Evolutionary conservation across 1,140 invertebrate species (phyloP).

Genomic region (Drosophila kurseongensis): DNA sequence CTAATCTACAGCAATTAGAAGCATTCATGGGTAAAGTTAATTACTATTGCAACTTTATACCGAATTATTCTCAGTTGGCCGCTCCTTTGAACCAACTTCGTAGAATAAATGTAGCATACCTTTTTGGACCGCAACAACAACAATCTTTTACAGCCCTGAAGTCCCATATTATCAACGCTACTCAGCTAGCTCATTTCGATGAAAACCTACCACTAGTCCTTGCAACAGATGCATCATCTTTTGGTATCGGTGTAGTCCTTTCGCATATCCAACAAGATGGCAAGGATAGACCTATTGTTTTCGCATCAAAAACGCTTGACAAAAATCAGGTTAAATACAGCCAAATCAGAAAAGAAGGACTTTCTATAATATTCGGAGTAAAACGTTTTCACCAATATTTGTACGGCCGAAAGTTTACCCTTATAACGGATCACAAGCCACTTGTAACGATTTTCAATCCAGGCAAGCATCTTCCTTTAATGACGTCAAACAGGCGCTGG

Average conservation of each 20-base stretch:
- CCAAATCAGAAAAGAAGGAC: not conserved
- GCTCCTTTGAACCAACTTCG: not conserved
- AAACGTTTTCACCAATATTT: conserved; percentile 18
- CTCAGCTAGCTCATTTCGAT: no score
- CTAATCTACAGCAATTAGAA: not conserved
- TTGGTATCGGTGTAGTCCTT: conserved; percentile 1
- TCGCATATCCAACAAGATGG: conserved; percentile 5
- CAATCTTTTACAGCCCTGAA: no score
- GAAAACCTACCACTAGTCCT: not conserved
- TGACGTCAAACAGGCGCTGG: not conserved
- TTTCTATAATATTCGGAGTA: conserved; percentile 10
- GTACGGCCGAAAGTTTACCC: conserved; percentile 1
- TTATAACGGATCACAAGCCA: conserved; percentile 6
- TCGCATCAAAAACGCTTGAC: conserved; percentile 9
- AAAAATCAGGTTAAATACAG: not conserved
- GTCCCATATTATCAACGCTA: no score
- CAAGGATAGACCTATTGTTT: conserved; percentile 2
- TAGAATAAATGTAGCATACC: not conserved
- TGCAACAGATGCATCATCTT: not conserved
- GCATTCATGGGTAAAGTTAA: no score
- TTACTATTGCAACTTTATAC: not conserved
- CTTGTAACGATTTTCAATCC: conserved; percentile 7
- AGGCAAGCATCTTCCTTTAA: conserved; percentile 11
- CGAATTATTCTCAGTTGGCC: not conserved
- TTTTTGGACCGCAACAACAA: no score